Evolutionary conservation across 2,797 vertebrate genomes (phyloP).

Genomic region (Arctocebus calabarensis): DNA sequence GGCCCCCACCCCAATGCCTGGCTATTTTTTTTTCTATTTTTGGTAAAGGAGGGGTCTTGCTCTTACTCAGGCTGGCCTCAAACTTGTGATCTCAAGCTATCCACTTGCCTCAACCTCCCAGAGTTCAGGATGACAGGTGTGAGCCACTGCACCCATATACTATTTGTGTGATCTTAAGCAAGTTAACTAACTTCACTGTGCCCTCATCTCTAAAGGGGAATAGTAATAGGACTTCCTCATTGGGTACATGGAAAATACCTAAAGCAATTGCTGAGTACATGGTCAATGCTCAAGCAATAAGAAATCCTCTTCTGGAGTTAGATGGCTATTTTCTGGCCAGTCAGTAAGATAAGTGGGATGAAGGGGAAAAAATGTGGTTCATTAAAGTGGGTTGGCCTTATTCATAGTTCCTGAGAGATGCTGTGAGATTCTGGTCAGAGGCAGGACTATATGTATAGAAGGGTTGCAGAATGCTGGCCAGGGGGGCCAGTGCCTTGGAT

Average conservation of each 20-base stretch:
- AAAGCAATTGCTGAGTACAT: background rate
- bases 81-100: too few relatives aligned
- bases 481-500: background rate
- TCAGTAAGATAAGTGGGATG: background rate
- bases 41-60: too few relatives aligned
- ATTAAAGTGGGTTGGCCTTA: background rate
- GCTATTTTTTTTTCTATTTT: too few relatives aligned
- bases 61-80: too few relatives aligned
- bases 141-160: too few relatives aligned
- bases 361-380: slow-evolving; percentile 28
- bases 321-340: background rate
- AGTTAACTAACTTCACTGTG: background rate
- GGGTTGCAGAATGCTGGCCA: background rate
- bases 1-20: too few relatives aligned
- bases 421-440: background rate
- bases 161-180: background rate
- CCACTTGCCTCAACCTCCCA: too few relatives aligned
- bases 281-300: background rate
- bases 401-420: background rate
- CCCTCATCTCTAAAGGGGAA: background rate
- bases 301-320: slow-evolving; percentile 25
- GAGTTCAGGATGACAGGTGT: too few relatives aligned
- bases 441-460: background rate
- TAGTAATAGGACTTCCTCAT: background rate
- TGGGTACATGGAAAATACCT: background rate